Percentiles rank a stretch among this genome's conserved stretches.
Conservation (phyloP, 2,797 vertebrate genomes). For the Distichodus sexfasciatus region DNA sequence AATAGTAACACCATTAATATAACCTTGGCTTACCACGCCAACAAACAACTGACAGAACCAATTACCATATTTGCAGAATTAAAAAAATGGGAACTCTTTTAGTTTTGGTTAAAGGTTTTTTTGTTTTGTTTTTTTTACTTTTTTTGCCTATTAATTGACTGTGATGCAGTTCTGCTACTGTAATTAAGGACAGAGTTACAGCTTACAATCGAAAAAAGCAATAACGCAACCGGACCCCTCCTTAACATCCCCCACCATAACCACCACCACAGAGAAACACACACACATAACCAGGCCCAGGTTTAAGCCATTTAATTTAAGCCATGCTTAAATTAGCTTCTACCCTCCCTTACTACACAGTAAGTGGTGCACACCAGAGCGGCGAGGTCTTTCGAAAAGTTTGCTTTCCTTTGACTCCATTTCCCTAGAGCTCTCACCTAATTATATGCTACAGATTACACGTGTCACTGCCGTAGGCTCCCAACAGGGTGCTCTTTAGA, state of each 20-base stretch:
- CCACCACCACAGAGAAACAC: neutral
- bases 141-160: neutral
- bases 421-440: slow-evolving; percentile 58
- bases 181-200: neutral
- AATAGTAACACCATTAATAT: too few relatives aligned
- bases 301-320: neutral
- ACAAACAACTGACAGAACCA: too few relatives aligned
- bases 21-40: too few relatives aligned
- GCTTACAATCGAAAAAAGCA: neutral
- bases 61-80: too few relatives aligned
- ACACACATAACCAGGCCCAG: slow-evolving; percentile 24
- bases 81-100: too few relatives aligned
- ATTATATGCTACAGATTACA: slow-evolving; percentile 64
- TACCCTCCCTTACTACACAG: neutral
- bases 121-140: too few relatives aligned
- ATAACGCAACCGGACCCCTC: neutral
- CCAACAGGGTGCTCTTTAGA: slow-evolving; percentile 4
- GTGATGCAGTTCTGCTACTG: neutral
- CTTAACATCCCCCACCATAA: too few relatives aligned
- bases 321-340: slow-evolving; percentile 17
- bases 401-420: slow-evolving; percentile 52
- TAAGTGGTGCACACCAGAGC: slow-evolving; percentile 15
- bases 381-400: slow-evolving; percentile 50
- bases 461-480: slow-evolving; percentile 11
- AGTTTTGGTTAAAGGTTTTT: too few relatives aligned